Evolutionary conservation across 2,797 vertebrate species (phyloP), one percentile per base, ranked within the genome.

Genomic region (Sebastes iracundus): DNA sequence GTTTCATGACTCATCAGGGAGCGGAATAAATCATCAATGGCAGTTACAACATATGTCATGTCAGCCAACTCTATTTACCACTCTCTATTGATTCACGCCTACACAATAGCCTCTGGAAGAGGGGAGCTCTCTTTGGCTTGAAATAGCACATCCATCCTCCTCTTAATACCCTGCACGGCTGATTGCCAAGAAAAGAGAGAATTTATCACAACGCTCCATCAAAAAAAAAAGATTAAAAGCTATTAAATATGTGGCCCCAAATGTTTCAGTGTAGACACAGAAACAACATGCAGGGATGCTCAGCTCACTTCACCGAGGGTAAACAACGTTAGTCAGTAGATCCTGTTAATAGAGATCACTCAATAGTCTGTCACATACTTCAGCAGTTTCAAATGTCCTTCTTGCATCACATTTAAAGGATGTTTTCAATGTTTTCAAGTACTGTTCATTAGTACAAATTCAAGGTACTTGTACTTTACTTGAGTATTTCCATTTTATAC

Each of bases 41-140:
- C 91, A 86, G 80, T 70, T 18, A 30, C 72, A 82, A 80, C 89
- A 87, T 90, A 88, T 79, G 83, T 91, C 91, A 91, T 27, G 85
- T 93, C 87, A 86, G 60, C 46, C 75, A 33, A 83, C 86, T 84
- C 81, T 78, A 84, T 92, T 91, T 85, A 84, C 62, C 61, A 46
- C 68, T 83, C 72, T 66, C 60, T 86, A 93, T 92, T 88, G 87
- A 92, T 85, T 88, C 81, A 72, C 22, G 6, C 46, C 67, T 28
- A 63, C 81, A 90, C 75, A 86, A 93, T 71, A 71, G 85, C 70
- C 76, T 35, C 63, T 79, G 68, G 69, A 81, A 73, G 82, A 61
- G 35, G 16, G 64, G 14, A 61, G 58, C n/a, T 55, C 33, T 33
- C 80, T 74, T 67, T 72, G 68, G 71, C 62, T 55, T 32, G 22